These are phyloP conservation scores for Cervus canadensis DNA, from an alignment of 2,113 vertebrate genomes.

Conservation along the genomic window DNA sequence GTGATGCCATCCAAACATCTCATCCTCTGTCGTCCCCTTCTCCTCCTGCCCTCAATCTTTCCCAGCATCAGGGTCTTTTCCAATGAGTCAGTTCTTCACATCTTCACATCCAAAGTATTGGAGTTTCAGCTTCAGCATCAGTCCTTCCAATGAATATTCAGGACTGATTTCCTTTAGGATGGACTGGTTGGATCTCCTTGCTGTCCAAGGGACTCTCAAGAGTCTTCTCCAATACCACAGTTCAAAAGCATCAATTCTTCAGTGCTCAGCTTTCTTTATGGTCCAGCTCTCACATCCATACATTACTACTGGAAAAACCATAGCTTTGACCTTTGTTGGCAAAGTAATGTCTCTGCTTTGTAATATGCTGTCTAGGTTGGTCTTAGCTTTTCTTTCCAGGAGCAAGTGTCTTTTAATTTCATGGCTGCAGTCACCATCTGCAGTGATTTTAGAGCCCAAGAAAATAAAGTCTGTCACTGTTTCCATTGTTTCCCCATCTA, in stretches of 20 bases:
- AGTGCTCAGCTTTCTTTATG: not conserved
- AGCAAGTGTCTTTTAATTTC: not conserved
- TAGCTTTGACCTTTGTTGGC: not conserved
- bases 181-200: not conserved
- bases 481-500: not conserved
- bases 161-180: not conserved
- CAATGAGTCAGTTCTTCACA: not conserved
- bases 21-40: not conserved
- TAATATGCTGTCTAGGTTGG: not conserved
- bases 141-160: not conserved
- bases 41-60: not conserved
- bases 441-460: not conserved
- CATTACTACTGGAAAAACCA: not conserved
- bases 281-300: not conserved
- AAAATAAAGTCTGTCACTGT: not conserved
- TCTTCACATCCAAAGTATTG: not conserved
- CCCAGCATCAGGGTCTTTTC: not conserved
- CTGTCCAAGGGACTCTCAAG: not conserved
- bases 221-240: not conserved
- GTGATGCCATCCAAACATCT: not conserved
- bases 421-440: not conserved
- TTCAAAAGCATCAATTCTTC: not conserved
- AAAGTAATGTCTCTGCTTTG: not conserved
- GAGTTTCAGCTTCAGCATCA: not conserved
- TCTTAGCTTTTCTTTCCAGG: not conserved